These are phyloP conservation scores for Argyrosomus japonicus DNA, from an alignment of 2,113 vertebrate genomes.

Conservation along the genomic window DNA sequence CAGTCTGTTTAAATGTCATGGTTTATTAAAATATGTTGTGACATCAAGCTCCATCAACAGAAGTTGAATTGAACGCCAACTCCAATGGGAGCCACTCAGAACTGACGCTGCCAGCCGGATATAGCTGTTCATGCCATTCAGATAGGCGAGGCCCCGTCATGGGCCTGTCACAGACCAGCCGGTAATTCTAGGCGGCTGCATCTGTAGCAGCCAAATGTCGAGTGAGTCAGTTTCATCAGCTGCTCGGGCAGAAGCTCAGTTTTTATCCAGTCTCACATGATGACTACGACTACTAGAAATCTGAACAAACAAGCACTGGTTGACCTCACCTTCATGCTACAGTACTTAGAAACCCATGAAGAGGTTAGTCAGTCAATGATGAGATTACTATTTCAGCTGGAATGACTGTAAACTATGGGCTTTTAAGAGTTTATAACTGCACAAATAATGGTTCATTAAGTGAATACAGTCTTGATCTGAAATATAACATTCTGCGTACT, in stretches of 20 bases:
- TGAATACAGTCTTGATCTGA: background rate
- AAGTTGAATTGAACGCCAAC: background rate
- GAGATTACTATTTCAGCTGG: too few relatives aligned
- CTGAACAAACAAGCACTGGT: background rate
- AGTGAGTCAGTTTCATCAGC: background rate
- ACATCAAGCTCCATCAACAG: background rate
- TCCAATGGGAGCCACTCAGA: too few relatives aligned
- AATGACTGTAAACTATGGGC: background rate
- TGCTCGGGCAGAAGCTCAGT: background rate
- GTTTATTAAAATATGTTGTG: background rate
- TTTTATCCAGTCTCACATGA: background rate
- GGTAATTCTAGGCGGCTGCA: too few relatives aligned
- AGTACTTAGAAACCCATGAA: background rate
- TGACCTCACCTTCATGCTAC: background rate
- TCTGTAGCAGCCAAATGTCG: slow-evolving; percentile 2
- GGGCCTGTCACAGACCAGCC: too few relatives aligned
- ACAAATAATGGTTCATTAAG: background rate
- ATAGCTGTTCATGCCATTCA: too few relatives aligned
- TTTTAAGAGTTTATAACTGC: background rate
- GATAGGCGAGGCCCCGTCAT: too few relatives aligned
- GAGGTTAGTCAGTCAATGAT: background rate
- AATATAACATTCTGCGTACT: too few relatives aligned
- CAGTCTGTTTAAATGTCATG: background rate
- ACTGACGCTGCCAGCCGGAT: too few relatives aligned
- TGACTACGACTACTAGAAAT: background rate